Conservation (phyloP, 2,888 invertebrate species). For the Heteropelma amictum region DNA sequence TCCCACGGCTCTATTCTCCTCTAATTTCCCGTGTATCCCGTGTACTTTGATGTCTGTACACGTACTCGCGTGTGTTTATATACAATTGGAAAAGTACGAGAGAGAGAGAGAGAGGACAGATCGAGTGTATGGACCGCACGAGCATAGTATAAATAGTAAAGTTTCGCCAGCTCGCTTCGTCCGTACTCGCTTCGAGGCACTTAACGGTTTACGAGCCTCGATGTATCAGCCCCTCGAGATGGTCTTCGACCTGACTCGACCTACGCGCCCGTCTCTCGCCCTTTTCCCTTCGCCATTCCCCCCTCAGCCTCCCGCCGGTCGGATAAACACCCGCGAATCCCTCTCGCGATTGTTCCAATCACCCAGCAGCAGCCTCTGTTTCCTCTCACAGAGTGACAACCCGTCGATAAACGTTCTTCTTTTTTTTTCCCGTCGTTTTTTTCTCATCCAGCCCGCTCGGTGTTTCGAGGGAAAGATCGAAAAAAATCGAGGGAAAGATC, state of each 20-base stretch:
- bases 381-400: too few relatives aligned
- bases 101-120: background rate
- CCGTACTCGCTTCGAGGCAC: conserved; percentile 70
- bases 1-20: conserved; percentile 74
- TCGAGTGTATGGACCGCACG: conserved; percentile 14
- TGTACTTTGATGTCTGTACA: background rate
- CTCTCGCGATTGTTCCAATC: conserved; percentile 33
- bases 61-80: background rate
- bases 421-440: too few relatives aligned
- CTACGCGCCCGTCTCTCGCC: conserved; percentile 33
- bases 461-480: too few relatives aligned
- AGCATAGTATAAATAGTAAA: conserved; percentile 15
- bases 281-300: conserved; percentile 8
- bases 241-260: conserved; percentile 55
- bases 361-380: too few relatives aligned
- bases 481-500: too few relatives aligned
- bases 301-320: background rate
- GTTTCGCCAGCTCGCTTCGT: conserved; percentile 58
- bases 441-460: too few relatives aligned
- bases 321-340: conserved; percentile 28
- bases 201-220: conserved; percentile 74
- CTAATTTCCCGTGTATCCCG: conserved; percentile 58
- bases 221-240: conserved; percentile 68
- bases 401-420: too few relatives aligned
- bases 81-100: background rate